phyloP scores from a whole-genome alignment of 2,113 vertebrate species.

The Mesoclemmys tuberculata region DNA sequence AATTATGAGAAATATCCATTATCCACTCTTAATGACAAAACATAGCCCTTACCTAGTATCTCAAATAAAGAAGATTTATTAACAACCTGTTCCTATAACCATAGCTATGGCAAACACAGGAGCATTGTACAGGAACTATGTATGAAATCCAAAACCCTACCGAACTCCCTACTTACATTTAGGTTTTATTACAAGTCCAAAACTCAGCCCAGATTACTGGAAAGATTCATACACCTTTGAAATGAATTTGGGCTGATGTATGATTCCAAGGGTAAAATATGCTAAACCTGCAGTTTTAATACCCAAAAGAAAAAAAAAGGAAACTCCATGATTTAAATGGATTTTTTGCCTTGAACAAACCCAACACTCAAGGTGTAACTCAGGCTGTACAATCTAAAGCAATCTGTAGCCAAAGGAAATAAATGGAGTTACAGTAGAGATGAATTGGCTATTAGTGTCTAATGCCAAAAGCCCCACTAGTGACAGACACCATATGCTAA shows the following conservation, averaged over 20 bases:
- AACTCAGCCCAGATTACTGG: neutral
- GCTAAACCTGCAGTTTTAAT: neutral
- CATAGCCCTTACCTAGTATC: neutral
- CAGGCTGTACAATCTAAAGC: neutral
- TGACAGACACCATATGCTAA: neutral
- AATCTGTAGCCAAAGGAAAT: neutral
- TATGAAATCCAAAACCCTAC: neutral
- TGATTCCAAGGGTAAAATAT: neutral
- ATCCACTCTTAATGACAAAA: neutral
- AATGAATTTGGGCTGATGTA: neutral
- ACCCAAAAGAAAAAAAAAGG: neutral
- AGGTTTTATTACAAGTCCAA: too few species aligned
- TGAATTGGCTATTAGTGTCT: neutral
- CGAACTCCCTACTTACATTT: neutral
- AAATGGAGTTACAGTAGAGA: neutral
- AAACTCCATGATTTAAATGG: neutral
- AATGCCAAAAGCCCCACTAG: neutral
- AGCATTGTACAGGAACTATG: too few species aligned
- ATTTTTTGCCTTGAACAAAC: neutral
- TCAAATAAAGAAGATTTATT: neutral
- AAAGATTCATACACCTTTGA: neutral
- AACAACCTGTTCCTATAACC: neutral
- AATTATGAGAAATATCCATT: neutral
- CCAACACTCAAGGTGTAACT: neutral
- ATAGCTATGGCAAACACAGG: neutral